Conservation (phyloP, 2,113 vertebrate genomes). For the Clinocottus analis region DNA sequence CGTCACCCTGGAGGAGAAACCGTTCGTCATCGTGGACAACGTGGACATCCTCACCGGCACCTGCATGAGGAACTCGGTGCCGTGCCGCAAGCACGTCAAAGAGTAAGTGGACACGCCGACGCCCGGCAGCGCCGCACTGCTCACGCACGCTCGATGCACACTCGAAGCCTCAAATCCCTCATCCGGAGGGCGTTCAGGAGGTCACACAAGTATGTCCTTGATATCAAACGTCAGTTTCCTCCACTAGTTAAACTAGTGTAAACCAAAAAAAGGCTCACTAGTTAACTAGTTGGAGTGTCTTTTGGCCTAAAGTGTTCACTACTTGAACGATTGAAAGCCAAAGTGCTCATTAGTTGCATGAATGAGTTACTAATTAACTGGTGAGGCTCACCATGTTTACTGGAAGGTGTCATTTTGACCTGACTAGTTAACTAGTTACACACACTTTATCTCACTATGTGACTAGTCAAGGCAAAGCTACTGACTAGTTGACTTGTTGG, state of each 20-base stretch:
- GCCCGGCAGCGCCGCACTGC: not conserved
- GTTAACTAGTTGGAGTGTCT: not conserved
- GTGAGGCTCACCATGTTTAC: too few relatives aligned
- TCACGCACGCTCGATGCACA: not conserved
- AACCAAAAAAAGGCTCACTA: not conserved
- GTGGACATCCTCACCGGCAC: constrained; percentile 96
- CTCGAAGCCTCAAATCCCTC: not conserved
- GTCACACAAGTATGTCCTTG: not conserved
- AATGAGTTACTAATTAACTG: not conserved
- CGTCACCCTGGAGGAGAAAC: constrained; percentile 96
- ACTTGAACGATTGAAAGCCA: not conserved
- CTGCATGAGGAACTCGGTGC: constrained; percentile 95
- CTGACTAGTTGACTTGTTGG: not conserved
- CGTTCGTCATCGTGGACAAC: constrained; percentile 97
- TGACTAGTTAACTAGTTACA: not conserved
- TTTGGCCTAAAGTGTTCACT: too few relatives aligned
- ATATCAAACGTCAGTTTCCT: not conserved
- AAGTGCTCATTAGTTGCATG: not conserved
- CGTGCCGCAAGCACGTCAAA: constrained; percentile 93
- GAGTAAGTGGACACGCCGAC: constrained; percentile 84
- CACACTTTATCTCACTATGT: not conserved
- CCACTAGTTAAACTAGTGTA: not conserved
- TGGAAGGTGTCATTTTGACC: too few relatives aligned
- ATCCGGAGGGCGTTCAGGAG: constrained; percentile 3
- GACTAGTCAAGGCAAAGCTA: not conserved